A percentile compares a stretch with the other conserved stretches of the same genome.
These are phyloP conservation scores for Odontesthes bonariensis DNA, from an alignment of 2,113 vertebrate genomes.

Conservation along the genomic window DNA sequence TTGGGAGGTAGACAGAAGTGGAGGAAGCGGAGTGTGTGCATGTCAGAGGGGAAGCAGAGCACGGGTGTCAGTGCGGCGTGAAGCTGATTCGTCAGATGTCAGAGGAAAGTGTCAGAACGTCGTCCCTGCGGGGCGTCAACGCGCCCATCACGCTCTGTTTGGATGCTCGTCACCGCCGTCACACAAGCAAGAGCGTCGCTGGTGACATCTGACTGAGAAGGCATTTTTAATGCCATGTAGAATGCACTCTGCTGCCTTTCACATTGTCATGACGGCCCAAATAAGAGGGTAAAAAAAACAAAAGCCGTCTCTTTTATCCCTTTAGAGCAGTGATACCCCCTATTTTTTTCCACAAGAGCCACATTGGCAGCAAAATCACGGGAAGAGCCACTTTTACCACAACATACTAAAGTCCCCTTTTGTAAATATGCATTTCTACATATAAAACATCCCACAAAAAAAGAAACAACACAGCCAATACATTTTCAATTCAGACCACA, in stretches of 20 bases:
- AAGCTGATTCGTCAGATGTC: conserved; percentile 72
- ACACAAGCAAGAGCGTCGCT: conserved; percentile 14
- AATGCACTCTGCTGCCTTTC: neutral
- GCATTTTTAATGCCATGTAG: neutral
- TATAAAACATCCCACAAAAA: no score
- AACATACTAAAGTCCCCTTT: no score
- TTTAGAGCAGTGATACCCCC: no score
- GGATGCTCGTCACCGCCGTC: conserved; percentile 51
- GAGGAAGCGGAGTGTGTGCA: conserved; percentile 8
- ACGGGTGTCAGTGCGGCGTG: conserved; percentile 52
- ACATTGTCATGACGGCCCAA: neutral
- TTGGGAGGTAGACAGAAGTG: neutral
- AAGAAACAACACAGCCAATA: no score
- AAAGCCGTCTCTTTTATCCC: no score
- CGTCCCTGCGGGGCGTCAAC: conserved; percentile 48
- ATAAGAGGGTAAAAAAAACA: neutral
- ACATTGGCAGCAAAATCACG: no score
- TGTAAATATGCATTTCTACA: no score
- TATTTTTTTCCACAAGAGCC: no score
- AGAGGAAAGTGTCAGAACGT: conserved; percentile 62
- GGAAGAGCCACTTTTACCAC: no score
- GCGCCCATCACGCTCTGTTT: conserved; percentile 58
- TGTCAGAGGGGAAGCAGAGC: conserved; percentile 46
- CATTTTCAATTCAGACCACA: no score
- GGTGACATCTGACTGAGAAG: conserved; percentile 40